Percentiles rank a stretch among this genome's conserved stretches.
These are phyloP conservation scores for Tupaia tana DNA, from an alignment of 2,113 vertebrate genomes.

Conservation along the genomic window DNA sequence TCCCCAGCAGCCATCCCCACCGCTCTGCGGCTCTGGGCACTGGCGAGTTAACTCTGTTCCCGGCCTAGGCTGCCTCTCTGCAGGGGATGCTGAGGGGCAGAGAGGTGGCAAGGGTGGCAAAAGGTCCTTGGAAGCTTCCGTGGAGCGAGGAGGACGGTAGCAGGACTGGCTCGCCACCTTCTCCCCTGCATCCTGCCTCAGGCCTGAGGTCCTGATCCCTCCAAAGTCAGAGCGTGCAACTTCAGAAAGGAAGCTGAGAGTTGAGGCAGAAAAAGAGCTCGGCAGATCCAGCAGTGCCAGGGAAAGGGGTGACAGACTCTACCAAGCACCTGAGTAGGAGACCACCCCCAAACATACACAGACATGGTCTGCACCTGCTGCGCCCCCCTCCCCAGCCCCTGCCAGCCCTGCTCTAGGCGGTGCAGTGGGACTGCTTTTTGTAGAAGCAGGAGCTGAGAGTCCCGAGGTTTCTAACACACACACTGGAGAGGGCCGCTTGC, in stretches of 20 bases:
- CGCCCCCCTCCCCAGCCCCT: too few relatives aligned
- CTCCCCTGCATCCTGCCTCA: not conserved
- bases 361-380: too few relatives aligned
- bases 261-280: not conserved
- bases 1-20: not conserved
- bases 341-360: not conserved
- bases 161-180: not conserved
- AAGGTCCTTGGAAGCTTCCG: not conserved
- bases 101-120: not conserved
- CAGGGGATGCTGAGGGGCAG: not conserved
- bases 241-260: conserved; percentile 39
- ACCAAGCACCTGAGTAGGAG: not conserved
- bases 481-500: not conserved
- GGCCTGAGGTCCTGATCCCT: not conserved
- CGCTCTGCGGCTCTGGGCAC: not conserved
- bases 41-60: conserved; percentile 32
- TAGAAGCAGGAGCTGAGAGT: not conserved
- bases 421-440: not conserved
- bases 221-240: conserved; percentile 22
- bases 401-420: not conserved
- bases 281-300: not conserved
- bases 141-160: not conserved
- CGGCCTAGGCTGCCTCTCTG: not conserved
- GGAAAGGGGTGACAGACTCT: not conserved
- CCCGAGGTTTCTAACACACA: not conserved